Evolutionary conservation across 1,140 invertebrate genomes (phyloP), one percentile per base, ranked within the genome.

Genomic region (Tetragonula clypearis): DNA sequence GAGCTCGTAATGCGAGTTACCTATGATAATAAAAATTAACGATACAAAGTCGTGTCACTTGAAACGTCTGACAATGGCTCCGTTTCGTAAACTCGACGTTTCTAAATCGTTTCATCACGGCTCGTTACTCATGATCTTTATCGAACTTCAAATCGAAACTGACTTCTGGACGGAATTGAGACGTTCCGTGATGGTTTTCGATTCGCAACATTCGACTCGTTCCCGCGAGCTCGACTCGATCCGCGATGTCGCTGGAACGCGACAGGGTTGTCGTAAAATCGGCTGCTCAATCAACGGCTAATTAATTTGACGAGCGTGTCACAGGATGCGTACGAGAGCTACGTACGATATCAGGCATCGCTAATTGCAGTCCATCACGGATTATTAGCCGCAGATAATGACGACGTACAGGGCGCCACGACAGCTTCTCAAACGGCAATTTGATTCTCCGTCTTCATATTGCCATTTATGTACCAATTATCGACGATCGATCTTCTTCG

Each of bases 241-340:
- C 15, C 21, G 60, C 35, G 9, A 49, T 49, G 41, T 49, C 41
- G 9, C 0, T 49, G 41, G 41, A 0, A 49, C 41, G 12, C 55
- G 0, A 8, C 17, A 14, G 21, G 26, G 9, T 49, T 30, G n/a
- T 30, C 74, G 23, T 56, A 53, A 69, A 69, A 55, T 79, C 56
- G 26, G 41, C 6, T 49, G 35, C 26, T 80, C 53, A 66, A 80
- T 84, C 68, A 19, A 1, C 14, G 71, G 41, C 58, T 86, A 82
- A 86, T 86, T 86, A 86, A 76, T 82, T 86, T 76, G 79, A 86
- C 73, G 80, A 65, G n/a, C 74, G 55, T 66, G 84, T 81, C 78
- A 81, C 77, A 58, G 23, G 71, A 81, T 79, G 49, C 56, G 53
- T 55, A 73, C 23, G 77, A 65, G 77, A 65, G 41, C 60, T 23